Evolutionary conservation across 2,888 invertebrate genomes (phyloP).

Genomic region (Caenorhabditis macrosperma): DNA sequence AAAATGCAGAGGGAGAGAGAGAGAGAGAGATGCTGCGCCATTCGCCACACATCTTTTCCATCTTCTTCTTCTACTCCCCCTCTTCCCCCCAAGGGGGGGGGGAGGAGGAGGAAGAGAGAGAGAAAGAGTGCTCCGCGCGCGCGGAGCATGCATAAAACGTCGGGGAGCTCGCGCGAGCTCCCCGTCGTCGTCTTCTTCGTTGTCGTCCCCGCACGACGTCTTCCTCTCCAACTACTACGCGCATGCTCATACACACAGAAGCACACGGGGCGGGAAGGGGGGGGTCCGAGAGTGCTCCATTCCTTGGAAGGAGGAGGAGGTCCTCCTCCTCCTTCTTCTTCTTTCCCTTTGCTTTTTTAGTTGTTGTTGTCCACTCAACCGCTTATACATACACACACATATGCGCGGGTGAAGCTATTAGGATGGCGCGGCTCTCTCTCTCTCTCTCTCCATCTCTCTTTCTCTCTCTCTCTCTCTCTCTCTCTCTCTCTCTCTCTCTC

Average conservation of each 20-base stretch:
- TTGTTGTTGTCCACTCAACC: slow-evolving; percentile 20
- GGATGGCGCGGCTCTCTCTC: not conserved
- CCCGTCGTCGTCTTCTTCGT: slow-evolving; percentile 5
- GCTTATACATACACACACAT: slow-evolving; percentile 2
- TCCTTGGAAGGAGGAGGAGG: slow-evolving; percentile 1
- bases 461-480: not conserved
- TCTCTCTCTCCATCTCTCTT: not conserved
- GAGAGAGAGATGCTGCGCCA: too few relatives aligned
- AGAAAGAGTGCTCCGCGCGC: not conserved
- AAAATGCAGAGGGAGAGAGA: too few relatives aligned
- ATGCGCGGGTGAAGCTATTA: not conserved
- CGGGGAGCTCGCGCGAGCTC: not conserved
- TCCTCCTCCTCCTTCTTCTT: not conserved
- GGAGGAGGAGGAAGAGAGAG: slow-evolving; percentile 1
- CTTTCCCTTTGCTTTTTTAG: slow-evolving; percentile 12
- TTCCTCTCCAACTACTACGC: not conserved
- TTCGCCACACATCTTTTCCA: not conserved
- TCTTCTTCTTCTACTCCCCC: slow-evolving; percentile 2
- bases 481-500: not conserved
- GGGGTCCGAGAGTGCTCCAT: slow-evolving; percentile 12
- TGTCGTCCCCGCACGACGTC: not conserved
- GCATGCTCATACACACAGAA: slow-evolving; percentile 2
- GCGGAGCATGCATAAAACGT: slow-evolving; percentile 2
- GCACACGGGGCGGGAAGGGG: too few relatives aligned
- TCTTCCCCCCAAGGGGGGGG: not conserved